Evolutionary conservation across 2,888 invertebrate genomes (phyloP).

Genomic region (Zeuzera pyrina): DNA sequence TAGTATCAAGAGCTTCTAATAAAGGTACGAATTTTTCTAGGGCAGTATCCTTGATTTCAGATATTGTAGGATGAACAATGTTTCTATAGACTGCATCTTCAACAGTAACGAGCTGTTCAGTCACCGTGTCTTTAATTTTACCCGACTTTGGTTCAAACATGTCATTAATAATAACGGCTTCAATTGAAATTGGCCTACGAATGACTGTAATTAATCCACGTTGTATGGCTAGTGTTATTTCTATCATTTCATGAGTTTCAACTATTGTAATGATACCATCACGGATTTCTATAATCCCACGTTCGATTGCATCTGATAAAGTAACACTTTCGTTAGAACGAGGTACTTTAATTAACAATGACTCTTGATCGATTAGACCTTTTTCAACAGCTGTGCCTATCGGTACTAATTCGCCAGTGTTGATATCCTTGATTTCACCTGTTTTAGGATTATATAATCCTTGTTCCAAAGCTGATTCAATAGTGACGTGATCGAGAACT

Average conservation of each 20-base stretch:
- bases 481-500: conserved; percentile 72
- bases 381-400: conserved; percentile 84
- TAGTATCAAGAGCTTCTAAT: conserved; percentile 80
- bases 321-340: conserved; percentile 82
- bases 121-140: conserved; percentile 80
- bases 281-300: conserved; percentile 83
- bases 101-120: conserved; percentile 80
- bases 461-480: conserved; percentile 79
- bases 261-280: conserved; percentile 80
- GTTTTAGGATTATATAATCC: conserved; percentile 79
- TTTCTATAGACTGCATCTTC: conserved; percentile 84
- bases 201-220: conserved; percentile 79
- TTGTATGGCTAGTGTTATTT: conserved; percentile 80
- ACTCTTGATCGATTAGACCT: conserved; percentile 84
- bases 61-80: conserved; percentile 86
- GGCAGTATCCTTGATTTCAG: conserved; percentile 84
- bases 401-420: conserved; percentile 75
- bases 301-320: conserved; percentile 86
- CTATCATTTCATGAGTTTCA: conserved; percentile 78
- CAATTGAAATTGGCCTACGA: conserved; percentile 82
- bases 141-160: conserved; percentile 80
- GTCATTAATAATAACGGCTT: conserved; percentile 81
- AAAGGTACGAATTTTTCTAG: conserved; percentile 81
- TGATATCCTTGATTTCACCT: conserved; percentile 75
- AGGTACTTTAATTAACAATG: conserved; percentile 82